A percentile compares a stretch with the other conserved stretches of the same genome.
These are phyloP conservation scores for Epistrophella euchroma DNA, from an alignment of 2,888 invertebrate species.

Conservation along the genomic window DNA sequence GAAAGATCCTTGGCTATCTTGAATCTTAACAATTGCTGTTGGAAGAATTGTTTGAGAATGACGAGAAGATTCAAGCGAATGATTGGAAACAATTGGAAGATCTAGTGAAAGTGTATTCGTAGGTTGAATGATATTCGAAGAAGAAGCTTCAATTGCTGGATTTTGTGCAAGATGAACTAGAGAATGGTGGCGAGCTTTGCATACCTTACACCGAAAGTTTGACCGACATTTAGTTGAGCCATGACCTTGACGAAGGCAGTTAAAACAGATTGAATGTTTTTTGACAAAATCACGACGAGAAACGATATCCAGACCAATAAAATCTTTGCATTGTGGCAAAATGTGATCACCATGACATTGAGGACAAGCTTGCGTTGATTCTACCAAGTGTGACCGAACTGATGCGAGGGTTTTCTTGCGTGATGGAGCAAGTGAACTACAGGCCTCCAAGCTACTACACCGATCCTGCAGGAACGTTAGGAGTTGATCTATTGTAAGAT, in stretches of 20 bases:
- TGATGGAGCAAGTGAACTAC: neutral
- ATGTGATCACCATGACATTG: constrained; percentile 20
- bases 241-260: constrained; percentile 31
- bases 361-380: neutral
- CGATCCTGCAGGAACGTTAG: neutral
- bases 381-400: neutral
- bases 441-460: constrained; percentile 2
- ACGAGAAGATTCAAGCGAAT: constrained; percentile 33
- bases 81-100: constrained; percentile 18
- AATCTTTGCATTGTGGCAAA: constrained; percentile 18
- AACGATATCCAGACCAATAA: constrained; percentile 2
- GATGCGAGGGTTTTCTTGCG: neutral
- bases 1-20: constrained; percentile 17
- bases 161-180: constrained; percentile 8
- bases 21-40: constrained; percentile 14
- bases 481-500: neutral
- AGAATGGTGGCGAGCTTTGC: constrained; percentile 20
- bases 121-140: neutral
- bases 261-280: constrained; percentile 33
- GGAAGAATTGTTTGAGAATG: constrained; percentile 5
- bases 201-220: constrained; percentile 26
- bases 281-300: constrained; percentile 33
- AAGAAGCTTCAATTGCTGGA: neutral
- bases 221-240: constrained; percentile 25
- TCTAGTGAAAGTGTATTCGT: neutral